phyloP scores from a whole-genome alignment of 2,888 invertebrate genomes.

The Xanthia icteritia region DNA sequence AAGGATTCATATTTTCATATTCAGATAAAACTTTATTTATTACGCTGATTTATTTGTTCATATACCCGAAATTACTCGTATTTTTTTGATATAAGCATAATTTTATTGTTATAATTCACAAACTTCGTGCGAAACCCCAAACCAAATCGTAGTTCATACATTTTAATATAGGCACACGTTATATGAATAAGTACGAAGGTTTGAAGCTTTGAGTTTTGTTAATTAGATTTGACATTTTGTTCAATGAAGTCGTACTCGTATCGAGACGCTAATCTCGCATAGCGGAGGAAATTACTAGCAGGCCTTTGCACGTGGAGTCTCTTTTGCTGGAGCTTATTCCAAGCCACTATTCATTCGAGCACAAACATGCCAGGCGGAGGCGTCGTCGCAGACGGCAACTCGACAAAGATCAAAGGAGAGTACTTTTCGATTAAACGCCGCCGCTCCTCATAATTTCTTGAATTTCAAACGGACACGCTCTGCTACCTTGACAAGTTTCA shows the following conservation, averaged over 20 bases:
- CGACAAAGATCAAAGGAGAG: slow-evolving; percentile 76
- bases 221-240: slow-evolving; percentile 19
- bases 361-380: slow-evolving; percentile 70
- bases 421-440: slow-evolving; percentile 78
- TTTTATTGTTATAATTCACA: slow-evolving; percentile 46
- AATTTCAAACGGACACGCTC: slow-evolving; percentile 70
- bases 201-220: slow-evolving; percentile 1
- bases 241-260: slow-evolving; percentile 15
- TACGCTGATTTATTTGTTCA: slow-evolving; percentile 79
- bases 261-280: slow-evolving; percentile 61
- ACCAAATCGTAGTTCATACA: slow-evolving; percentile 33
- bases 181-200: slow-evolving; percentile 17
- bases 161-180: slow-evolving; percentile 23
- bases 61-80: slow-evolving; percentile 71
- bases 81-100: slow-evolving; percentile 55
- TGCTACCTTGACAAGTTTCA: slow-evolving; percentile 66
- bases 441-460: slow-evolving; percentile 74
- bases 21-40: slow-evolving; percentile 85
- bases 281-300: slow-evolving; percentile 67
- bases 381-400: slow-evolving; percentile 70
- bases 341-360: slow-evolving; percentile 71
- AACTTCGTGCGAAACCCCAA: slow-evolving; percentile 40
- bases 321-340: slow-evolving; percentile 72
- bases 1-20: slow-evolving; percentile 76
- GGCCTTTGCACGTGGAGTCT: slow-evolving; percentile 64